Base-by-base conservation (phyloP, 2,113 vertebrate genomes). In the Taxidea taxus region DNA sequence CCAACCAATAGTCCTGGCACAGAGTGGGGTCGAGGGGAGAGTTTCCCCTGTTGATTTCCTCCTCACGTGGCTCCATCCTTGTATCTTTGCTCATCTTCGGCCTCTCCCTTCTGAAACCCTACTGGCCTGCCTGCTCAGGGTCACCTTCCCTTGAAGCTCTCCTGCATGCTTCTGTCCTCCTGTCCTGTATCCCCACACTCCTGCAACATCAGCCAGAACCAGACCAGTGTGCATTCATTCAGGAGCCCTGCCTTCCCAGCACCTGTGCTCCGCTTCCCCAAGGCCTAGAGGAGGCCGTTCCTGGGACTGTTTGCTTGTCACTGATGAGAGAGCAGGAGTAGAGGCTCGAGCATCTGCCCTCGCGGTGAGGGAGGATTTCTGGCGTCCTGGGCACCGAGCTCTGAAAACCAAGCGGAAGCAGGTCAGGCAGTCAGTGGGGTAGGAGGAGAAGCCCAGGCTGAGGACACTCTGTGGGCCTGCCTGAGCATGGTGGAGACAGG, bases 161-260 rank as follows among this genome's bases (percentile, higher is more conserved):
- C 16, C 31, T 51, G 68, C 18, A 7, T 4, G 9, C 20, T 37
- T 68, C 15, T 2, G 7, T 16, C 42, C 49, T 89, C 87, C 25
- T 14, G 44, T 15, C 82, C n/a, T 39, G 62, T 49, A 25, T 27
- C 77, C 47, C 47, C 77, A 82, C 37, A 37, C 7, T 29, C 49
- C 70, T 7, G 3, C 8, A 6, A 23, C 34, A n/a, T 10, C 78
- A 16, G 34, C 62, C 68, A 58, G 74, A 84, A 70, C 75, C 5
- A 6, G 11, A 12, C 44, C 1, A 0, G 18, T 34, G 44, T 29
- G 44, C 37, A 23, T 37, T 39, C 27, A 1, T 0, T 44, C 31
- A 87, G 58, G 37, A 64, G 0, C 29, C 54, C 68, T 6, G 29
- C 37, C 13, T 42, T 18, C 11, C 7, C 2, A 42, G 25, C 68